Base-by-base conservation (phyloP, 2,113 vertebrate species). In the Paratilapia polleni region DNA sequence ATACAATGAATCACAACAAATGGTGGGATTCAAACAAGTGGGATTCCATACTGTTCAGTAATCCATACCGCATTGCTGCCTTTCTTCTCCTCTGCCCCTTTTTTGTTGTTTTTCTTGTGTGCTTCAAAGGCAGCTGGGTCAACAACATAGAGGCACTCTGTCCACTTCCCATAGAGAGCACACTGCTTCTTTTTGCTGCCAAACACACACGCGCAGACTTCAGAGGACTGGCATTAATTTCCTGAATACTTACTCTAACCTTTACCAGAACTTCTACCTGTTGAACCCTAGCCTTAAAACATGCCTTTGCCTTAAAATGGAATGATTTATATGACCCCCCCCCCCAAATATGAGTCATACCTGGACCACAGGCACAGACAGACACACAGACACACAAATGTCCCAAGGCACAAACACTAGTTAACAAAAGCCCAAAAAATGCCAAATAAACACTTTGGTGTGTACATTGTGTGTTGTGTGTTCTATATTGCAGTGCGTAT, bases 101-200 rank as follows among this genome's bases (percentile, higher is more conserved):
- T 98, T 94, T 97, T 98, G 90, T 98, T 97, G 1, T 94, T 97
- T 88, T 98, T 99, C 94, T 97, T 98, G 91, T 97, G 96, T 24
- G 97, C 95, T 5, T 99, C 98, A 0, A 98, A 98, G 0, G 95
- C 92, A 31, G 96, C 96, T 0, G 96, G 92, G 88, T 99, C 97
- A 2, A 98, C 92, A 1, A 95, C 96, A 86, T 98, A 98, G 81
- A 99, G 92, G 87, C 98, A 98, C 85, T 99, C 98, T 0, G 98
- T 99, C 98, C 98, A 99, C 91, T 99, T 99, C 57, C 98, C 98
- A 20, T 99, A 99, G 15, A 99, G 95, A 0, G 97, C 96, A 78
- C 96, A 97, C 9, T 98, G 92, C 85, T 98, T 99, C 97, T 97
- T 99, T 93, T 99, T 99, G 94, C 98, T 99, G 94, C 24, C 38